Evolutionary conservation across 2,797 vertebrate species (phyloP), one percentile per base, ranked within the genome.

Genomic region (Triplophysa bombifrons): DNA sequence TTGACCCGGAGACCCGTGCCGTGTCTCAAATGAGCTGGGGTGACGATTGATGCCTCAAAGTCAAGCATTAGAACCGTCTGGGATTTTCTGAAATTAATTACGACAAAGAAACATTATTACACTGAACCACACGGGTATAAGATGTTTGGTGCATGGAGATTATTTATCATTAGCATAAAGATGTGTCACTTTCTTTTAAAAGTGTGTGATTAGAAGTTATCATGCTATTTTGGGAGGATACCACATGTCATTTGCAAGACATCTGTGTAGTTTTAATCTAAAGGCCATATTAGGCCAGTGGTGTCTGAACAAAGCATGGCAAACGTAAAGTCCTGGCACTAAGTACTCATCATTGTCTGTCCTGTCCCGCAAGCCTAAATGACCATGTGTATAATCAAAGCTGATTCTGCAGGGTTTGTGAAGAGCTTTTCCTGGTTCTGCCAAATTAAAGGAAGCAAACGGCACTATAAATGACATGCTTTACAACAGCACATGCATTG

Each of bases 331-430:
- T 74, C 41, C 86, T 88, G 80, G 85, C 87, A 89, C 84, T 76
- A 82, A 85, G 83, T 85, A 41, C 41, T 41, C 9, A 41, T 9
- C 10, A 11, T 41, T 41, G 9, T 41, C 9, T 41, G 38, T 8
- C 38, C 38, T 41, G 1, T 41, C 9, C 38, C 38, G 9, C 46
- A 14, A 1, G 3, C 46, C 89, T 90, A 89, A 92, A 88, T 88
- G 87, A 85, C 87, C 88, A 89, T 92, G 91, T 89, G 89, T 86
- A 88, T 84, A 89, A 89, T 90, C 89, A 89, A 89, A 90, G 91
- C 90, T 90, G 87, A 92, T 91, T 93, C 91, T 90, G 88, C 91
- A 80, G 89, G 89, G 89, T 92, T 89, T 60, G 88, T 70, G 88
- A 20, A 9, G 19, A 89, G 89, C 87, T 89, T 88, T 86, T 86